Base-by-base conservation (phyloP, 2,888 invertebrate species). In the Meganola albula region DNA sequence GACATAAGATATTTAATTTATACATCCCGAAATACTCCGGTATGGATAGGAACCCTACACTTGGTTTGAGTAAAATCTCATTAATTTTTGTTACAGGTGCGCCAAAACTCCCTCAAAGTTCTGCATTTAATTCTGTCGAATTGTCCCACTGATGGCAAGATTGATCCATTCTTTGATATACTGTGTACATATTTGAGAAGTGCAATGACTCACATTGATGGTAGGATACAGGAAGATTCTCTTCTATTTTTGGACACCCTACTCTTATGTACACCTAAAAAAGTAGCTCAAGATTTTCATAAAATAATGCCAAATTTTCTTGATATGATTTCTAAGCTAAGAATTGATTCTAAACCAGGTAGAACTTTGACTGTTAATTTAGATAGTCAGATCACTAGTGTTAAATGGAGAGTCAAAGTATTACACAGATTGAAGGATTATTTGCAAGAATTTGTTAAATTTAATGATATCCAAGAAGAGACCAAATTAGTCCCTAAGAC, bases 151-250 rank as follows among this genome's bases (percentile, higher is more conserved):
- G 34, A 74, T 37, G 84, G 87, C 6, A 89, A 90, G 50, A 68
- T 92, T 8, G 68, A 86, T 22, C 94, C 96, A 6, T 95, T 94
- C 67, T 93, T 93, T 62, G 90, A 91, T 40, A 86, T 93, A 4
- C 76, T 97, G 38, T 90, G 92, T 10, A 92, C 94, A 1, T 94
- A 95, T 69, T 72, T 97, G 26, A 89, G 92, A 31, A 96, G 96
- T 79, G 93, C 95, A 0, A 95, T 97, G 94, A 96, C 96, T 0
- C 94, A 97, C 58, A 93, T 97, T 37, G 90, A 93, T 63, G 88
- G 88, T 7, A 85, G 88, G 28, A 91, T 97, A 41, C 94, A 95
- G 63, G 92, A 94, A 63, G 96, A 96, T 70, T 93, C 96, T 0
- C 78, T 97, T 1, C 64, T 90, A 1, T 89, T 96, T 45, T 76